Evolutionary conservation across 35 echinoderm and acorn worm species (phyloP).

Genomic region (Lytechinus variegatus): DNA sequence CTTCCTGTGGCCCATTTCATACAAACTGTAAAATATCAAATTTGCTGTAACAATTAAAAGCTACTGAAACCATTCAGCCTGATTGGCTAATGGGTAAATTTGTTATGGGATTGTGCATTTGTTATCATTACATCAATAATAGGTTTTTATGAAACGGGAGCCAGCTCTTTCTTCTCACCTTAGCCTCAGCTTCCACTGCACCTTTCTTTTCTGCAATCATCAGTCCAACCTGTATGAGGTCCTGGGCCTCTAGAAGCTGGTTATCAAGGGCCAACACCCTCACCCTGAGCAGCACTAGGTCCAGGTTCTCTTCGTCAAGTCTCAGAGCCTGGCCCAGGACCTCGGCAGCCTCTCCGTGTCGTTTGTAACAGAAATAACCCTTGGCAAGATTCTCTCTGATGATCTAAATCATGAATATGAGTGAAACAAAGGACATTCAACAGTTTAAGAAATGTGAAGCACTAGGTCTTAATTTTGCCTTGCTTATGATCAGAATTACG

Average conservation of each 20-base stretch:
- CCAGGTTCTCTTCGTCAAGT: slow-evolving; percentile 55
- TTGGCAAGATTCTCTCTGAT: slow-evolving; percentile 69
- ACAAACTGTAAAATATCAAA: too few relatives aligned
- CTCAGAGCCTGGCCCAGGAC: slow-evolving; percentile 9
- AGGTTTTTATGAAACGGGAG: too few relatives aligned
- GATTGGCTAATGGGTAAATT: too few relatives aligned
- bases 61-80: too few relatives aligned
- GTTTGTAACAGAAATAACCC: slow-evolving; percentile 53
- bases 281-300: slow-evolving; percentile 49
- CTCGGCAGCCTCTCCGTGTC: slow-evolving; percentile 51
- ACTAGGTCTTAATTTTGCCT: too few relatives aligned
- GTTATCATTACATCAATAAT: too few relatives aligned
- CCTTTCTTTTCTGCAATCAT: background rate
- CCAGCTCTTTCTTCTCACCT: background rate
- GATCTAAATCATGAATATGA: slow-evolving; percentile 30
- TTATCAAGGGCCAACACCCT: slow-evolving; percentile 53
- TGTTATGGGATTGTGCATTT: too few relatives aligned
- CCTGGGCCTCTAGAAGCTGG: slow-evolving; percentile 50
- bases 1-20: too few relatives aligned
- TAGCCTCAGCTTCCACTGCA: background rate
- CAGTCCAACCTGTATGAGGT: slow-evolving; percentile 30
- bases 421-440: background rate
- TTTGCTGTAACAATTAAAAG: too few relatives aligned
- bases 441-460: too few relatives aligned
- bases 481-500: too few relatives aligned